Conservation (phyloP, 1,140 invertebrate species). For the Micrasema minimum region DNA sequence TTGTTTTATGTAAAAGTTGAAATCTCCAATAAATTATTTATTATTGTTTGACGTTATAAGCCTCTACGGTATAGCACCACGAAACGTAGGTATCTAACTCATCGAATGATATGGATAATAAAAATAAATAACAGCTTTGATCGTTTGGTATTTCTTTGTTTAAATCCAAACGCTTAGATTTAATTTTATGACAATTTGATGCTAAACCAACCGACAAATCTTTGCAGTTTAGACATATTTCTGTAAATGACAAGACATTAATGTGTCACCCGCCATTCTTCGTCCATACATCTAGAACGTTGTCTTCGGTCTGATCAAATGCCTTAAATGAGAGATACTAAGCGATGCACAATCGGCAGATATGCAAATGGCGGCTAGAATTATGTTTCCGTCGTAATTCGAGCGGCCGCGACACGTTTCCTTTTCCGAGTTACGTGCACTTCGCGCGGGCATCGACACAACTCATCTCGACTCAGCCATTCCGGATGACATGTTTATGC, state of each 20-base stretch:
- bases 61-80: slow-evolving; percentile 23
- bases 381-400: slow-evolving; percentile 48
- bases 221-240: slow-evolving; percentile 27
- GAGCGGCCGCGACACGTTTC: slow-evolving; percentile 40
- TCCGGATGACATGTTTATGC: slow-evolving; percentile 43
- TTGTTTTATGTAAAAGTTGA: slow-evolving; percentile 37
- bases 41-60: slow-evolving; percentile 11
- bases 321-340: slow-evolving; percentile 17
- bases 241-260: slow-evolving; percentile 39
- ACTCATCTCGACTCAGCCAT: slow-evolving; percentile 40
- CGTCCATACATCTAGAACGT: slow-evolving; percentile 31
- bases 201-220: slow-evolving; percentile 39
- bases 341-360: slow-evolving; percentile 32
- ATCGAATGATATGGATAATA: slow-evolving; percentile 28
- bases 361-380: slow-evolving; percentile 39
- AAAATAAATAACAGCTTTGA: slow-evolving; percentile 37
- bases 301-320: slow-evolving; percentile 35
- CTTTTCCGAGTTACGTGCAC: slow-evolving; percentile 26
- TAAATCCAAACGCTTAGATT: slow-evolving; percentile 36
- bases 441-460: slow-evolving; percentile 31
- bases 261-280: slow-evolving; percentile 34
- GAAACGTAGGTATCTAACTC: slow-evolving; percentile 32
- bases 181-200: slow-evolving; percentile 41
- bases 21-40: slow-evolving; percentile 33
- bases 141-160: slow-evolving; percentile 34